phyloP scores from a whole-genome alignment of 2,888 invertebrate genomes.

The Mythimna loreyi region DNA sequence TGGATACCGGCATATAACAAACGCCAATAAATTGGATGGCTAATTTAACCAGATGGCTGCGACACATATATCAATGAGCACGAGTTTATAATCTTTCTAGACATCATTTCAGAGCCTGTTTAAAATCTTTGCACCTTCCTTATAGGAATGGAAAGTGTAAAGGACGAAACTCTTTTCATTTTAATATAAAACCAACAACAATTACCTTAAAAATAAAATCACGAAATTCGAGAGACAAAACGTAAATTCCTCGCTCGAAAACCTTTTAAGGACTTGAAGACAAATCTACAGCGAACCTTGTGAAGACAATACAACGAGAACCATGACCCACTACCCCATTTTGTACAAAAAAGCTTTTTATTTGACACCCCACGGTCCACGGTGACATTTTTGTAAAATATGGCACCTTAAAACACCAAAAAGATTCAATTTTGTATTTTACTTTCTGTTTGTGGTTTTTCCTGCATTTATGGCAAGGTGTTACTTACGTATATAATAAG shows the following conservation, averaged over 20 bases:
- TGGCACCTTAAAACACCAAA: slow-evolving; percentile 41
- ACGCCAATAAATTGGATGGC: too few species aligned
- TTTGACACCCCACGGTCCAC: slow-evolving; percentile 13
- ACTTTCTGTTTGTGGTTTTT: slow-evolving; percentile 6
- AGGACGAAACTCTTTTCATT: not conserved
- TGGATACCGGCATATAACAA: too few species aligned
- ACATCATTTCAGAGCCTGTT: not conserved
- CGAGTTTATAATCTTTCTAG: too few species aligned
- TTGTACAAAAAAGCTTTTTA: slow-evolving; percentile 24
- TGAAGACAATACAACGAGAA: slow-evolving; percentile 20
- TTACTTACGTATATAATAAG: too few species aligned
- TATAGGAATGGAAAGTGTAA: not conserved
- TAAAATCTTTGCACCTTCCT: too few species aligned
- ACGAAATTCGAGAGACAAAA: slow-evolving; percentile 1
- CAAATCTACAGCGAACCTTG: slow-evolving; percentile 37
- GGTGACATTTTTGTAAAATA: slow-evolving; percentile 56
- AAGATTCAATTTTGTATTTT: slow-evolving; percentile 28
- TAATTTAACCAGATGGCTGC: too few species aligned
- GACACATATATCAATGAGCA: too few species aligned
- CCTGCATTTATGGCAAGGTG: too few species aligned
- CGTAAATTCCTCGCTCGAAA: not conserved
- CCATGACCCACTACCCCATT: slow-evolving; percentile 55
- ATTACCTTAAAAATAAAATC: slow-evolving; percentile 5
- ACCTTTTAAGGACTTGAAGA: slow-evolving; percentile 31
- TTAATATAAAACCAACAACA: not conserved